Base-by-base conservation (phyloP, 64 coral and sea anemone genomes). In the Hydrozoanthus tunicans region DNA sequence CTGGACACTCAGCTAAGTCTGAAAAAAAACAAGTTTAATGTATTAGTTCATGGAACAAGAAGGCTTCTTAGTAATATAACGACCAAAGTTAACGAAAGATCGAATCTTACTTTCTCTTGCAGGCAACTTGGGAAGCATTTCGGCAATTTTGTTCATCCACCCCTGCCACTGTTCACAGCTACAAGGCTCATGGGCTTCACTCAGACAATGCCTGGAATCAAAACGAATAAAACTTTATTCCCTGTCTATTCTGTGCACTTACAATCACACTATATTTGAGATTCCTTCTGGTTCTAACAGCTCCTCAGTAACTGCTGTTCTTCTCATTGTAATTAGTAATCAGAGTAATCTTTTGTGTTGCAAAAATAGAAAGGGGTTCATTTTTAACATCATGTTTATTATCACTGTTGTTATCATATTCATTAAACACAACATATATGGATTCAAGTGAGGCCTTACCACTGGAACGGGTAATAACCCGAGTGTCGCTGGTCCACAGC, bases 101-200 rank as follows among this genome's bases (percentile, higher is more conserved):
- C 14, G 0, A 53, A 61, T 58, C 77, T 25, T 88, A 93, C 92
- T 77, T 93, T 93, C 81, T 86, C 56, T 93, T 60, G 92, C 80
- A 32, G 97, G 94, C 51, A 99, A 79, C 72, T 99, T 93, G 10
- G 97, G 94, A 14, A 99, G 80, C 91, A 96, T 99, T 79, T 99
- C 97, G 23, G 94, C 92, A 81, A 96, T 96, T 70, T 89, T 95
- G 73, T 93, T 91, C 15, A 96, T 51, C 97, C 97, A 99, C 57
- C 59, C 86, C 62, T 79, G 68, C 97, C 97, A 99, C 60, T 89
- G 79, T 82, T 99, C 94, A 92, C 97, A 99, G 7, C 58, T 94
- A n/a, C 89, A 92, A 26, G 97, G 97, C 43, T 91, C 92, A 79
- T 99, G 97, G 27, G 94, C 77, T 73, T 99, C 94, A 6, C 90